These are phyloP conservation scores for Hylyphantes graminicola DNA, from an alignment of 1,140 invertebrate genomes.

Conservation along the genomic window DNA sequence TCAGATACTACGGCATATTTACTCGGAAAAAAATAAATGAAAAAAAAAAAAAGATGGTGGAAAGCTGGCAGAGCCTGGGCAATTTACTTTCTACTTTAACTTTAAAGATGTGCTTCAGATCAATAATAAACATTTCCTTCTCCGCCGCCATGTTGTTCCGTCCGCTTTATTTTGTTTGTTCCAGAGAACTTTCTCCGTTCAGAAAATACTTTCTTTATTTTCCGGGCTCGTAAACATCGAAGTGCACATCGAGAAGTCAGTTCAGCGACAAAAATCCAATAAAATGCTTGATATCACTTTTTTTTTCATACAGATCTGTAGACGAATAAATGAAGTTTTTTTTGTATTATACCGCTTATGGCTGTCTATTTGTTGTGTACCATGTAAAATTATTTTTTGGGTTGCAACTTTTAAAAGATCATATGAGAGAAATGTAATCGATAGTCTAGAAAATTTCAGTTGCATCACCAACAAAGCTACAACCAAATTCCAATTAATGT, in stretches of 20 bases:
- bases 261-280: conserved; percentile 54
- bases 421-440: no score
- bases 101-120: conserved; percentile 56
- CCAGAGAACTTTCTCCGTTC: conserved; percentile 28
- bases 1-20: conserved; percentile 40
- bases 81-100: conserved; percentile 57
- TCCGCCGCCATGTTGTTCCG: background rate
- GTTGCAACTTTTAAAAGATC: no score
- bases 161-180: conserved; percentile 31
- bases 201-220: conserved; percentile 33
- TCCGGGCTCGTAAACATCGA: conserved; percentile 24
- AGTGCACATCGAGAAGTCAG: conserved; percentile 31
- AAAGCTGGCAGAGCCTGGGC: conserved; percentile 9
- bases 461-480: no score
- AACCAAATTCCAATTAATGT: no score
- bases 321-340: background rate
- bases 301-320: conserved; percentile 16
- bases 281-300: conserved; percentile 43
- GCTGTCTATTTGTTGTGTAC: no score
- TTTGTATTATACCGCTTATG: no score
- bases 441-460: no score
- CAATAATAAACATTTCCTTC: conserved; percentile 54
- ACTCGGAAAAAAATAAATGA: background rate
- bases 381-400: no score
- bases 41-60: background rate